Conservation (phyloP, 2,888 invertebrate species). For the Tryphoninae sp. region DNA sequence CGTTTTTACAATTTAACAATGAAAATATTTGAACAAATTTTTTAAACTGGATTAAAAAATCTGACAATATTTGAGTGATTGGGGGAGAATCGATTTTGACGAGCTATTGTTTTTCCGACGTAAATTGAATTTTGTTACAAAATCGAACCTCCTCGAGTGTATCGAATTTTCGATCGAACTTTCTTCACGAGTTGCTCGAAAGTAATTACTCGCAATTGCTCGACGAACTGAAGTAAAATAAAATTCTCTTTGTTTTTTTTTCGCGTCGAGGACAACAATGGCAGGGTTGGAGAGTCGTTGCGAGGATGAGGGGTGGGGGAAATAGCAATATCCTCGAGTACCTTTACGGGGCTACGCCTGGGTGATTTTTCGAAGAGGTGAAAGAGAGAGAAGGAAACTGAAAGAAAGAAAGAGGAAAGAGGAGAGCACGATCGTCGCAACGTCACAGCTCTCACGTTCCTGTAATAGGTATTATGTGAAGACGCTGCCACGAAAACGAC, state of each 20-base stretch:
- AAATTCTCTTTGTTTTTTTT: constrained; percentile 21
- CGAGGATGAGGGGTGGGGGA: constrained; percentile 36
- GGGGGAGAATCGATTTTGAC: not conserved
- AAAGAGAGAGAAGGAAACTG: not conserved
- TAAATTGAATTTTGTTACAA: not conserved
- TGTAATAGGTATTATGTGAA: constrained; percentile 54
- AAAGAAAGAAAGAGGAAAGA: too few relatives aligned
- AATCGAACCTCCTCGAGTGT: constrained; percentile 2
- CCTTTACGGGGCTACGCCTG: constrained; percentile 62
- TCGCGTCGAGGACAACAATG: constrained; percentile 14
- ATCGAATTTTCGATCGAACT: constrained; percentile 1
- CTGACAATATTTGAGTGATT: too few relatives aligned
- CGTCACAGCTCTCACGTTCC: constrained; percentile 26
- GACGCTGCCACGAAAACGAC: constrained; percentile 31
- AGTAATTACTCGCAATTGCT: constrained; percentile 43
- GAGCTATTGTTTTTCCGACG: not conserved
- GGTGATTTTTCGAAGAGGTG: constrained; percentile 56
- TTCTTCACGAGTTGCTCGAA: constrained; percentile 24
- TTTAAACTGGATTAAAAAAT: not conserved
- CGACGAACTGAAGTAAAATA: constrained; percentile 13
- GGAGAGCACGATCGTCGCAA: constrained; percentile 34
- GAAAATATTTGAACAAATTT: not conserved
- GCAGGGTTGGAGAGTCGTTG: constrained; percentile 26
- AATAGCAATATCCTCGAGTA: constrained; percentile 64
- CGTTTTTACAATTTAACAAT: not conserved